A percentile compares a stretch with the other conserved stretches of the same genome.
Evolutionary conservation across 1,140 invertebrate species (phyloP).

Genomic region (Ceratina calcarata): DNA sequence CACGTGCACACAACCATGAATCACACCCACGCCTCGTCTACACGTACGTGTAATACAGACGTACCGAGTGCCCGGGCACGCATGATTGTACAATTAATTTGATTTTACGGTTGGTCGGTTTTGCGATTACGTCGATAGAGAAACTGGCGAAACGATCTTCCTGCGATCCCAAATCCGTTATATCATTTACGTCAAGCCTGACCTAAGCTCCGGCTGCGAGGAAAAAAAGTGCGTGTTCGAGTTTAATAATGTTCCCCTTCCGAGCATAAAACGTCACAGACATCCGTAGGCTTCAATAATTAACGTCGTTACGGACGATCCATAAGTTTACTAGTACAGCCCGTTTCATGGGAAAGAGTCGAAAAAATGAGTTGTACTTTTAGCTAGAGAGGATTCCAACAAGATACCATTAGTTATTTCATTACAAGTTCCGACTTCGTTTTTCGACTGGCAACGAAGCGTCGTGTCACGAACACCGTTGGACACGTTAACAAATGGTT

Average conservation of each 20-base stretch:
- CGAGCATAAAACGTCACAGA: too few species aligned
- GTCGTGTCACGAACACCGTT: not conserved
- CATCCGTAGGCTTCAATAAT: too few species aligned
- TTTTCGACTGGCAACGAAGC: not conserved
- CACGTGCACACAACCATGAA: constrained; percentile 35
- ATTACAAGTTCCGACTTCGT: not conserved
- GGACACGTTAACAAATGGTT: not conserved
- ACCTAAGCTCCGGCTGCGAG: not conserved
- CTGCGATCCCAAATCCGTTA: not conserved
- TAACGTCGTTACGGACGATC: too few species aligned
- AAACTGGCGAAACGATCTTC: constrained; percentile 3
- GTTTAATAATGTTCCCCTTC: too few species aligned
- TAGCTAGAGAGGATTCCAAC: too few species aligned
- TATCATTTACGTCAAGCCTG: not conserved
- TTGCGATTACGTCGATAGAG: not conserved
- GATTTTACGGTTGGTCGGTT: constrained; percentile 40
- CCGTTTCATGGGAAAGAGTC: too few species aligned
- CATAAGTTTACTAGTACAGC: too few species aligned
- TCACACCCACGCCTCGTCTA: constrained; percentile 33
- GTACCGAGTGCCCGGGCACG: not conserved
- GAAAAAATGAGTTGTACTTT: too few species aligned
- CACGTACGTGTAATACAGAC: not conserved
- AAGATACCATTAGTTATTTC: too few species aligned
- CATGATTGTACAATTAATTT: constrained; percentile 46
- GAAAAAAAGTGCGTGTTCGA: too few species aligned